These are phyloP conservation scores for Fukomys damarensis DNA, from an alignment of 2,113 vertebrate species.

Conservation along the genomic window DNA sequence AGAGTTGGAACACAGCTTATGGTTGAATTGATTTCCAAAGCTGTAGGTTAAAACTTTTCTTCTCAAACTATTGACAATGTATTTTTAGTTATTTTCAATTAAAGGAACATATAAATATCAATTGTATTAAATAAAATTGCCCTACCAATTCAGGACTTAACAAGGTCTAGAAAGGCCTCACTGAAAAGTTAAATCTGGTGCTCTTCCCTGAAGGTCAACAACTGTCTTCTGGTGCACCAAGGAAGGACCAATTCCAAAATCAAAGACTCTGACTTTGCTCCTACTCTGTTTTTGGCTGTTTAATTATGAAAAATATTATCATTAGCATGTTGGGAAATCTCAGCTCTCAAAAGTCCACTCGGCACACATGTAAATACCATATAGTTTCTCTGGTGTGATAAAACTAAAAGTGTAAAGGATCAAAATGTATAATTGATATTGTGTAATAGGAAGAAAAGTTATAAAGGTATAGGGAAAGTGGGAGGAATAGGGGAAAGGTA, in stretches of 20 bases:
- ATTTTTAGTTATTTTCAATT: constrained; percentile 52
- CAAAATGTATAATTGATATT: too few species aligned
- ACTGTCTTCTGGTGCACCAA: constrained; percentile 12
- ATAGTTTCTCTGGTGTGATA: too few species aligned
- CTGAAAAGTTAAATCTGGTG: constrained; percentile 36
- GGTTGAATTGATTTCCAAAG: constrained; percentile 11
- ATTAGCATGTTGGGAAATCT: constrained; percentile 41
- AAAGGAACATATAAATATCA: constrained; percentile 21
- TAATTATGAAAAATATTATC: constrained; percentile 61
- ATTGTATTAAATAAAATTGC: constrained; percentile 32
- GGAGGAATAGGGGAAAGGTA: too few species aligned
- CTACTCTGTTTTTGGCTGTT: constrained; percentile 41
- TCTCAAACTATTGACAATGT: constrained; percentile 18
- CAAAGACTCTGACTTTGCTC: constrained; percentile 13
- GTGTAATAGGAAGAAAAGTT: too few species aligned
- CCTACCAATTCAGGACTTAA: background rate
- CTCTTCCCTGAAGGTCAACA: constrained; percentile 41
- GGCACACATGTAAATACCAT: too few species aligned
- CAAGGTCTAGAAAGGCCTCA: constrained; percentile 23
- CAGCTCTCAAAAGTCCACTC: constrained; percentile 41
- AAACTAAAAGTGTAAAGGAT: too few species aligned
- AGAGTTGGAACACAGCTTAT: background rate
- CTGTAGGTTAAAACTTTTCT: constrained; percentile 34
- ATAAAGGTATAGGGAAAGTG: too few species aligned
- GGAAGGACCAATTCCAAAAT: background rate